Percentiles rank a stretch among this genome's conserved stretches.
Conservation (phyloP, 2,113 vertebrate species). For the Gopherus evgoodei region DNA sequence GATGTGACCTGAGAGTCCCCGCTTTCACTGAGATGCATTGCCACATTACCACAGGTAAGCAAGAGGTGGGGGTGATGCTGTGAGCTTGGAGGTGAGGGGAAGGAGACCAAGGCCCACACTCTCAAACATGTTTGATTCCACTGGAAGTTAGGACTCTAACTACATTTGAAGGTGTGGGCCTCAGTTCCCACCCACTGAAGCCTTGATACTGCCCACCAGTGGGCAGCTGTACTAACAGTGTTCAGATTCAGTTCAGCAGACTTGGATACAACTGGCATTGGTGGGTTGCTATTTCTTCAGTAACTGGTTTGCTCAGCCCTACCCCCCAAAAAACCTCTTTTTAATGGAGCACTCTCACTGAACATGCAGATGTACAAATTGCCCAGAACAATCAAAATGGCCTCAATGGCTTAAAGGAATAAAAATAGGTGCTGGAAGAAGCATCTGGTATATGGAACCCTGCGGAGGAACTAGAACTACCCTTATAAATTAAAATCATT, state of each 20-base stretch:
- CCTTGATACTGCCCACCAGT: background rate
- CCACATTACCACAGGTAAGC: fast-evolving
- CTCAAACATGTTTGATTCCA: background rate
- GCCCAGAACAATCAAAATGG: background rate
- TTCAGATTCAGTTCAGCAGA: background rate
- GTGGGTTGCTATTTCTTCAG: background rate
- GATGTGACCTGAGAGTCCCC: background rate
- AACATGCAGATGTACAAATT: background rate
- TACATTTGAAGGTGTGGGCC: background rate
- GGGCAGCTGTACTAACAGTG: background rate
- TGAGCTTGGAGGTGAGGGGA: background rate
- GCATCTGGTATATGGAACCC: background rate
- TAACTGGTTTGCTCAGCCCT: background rate
- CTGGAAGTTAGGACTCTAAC: background rate
- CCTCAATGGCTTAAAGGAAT: background rate
- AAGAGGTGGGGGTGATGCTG: background rate
- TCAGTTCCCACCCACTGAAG: background rate
- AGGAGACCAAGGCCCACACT: background rate
- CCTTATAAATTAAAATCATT: background rate
- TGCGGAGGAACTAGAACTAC: background rate
- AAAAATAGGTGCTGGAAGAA: background rate
- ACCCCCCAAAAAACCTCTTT: background rate
- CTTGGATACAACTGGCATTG: background rate
- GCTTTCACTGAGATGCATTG: background rate
- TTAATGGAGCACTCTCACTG: background rate